Base-by-base conservation (phyloP, 1,140 invertebrate species). In the Diachasmimorpha longicaudata region DNA sequence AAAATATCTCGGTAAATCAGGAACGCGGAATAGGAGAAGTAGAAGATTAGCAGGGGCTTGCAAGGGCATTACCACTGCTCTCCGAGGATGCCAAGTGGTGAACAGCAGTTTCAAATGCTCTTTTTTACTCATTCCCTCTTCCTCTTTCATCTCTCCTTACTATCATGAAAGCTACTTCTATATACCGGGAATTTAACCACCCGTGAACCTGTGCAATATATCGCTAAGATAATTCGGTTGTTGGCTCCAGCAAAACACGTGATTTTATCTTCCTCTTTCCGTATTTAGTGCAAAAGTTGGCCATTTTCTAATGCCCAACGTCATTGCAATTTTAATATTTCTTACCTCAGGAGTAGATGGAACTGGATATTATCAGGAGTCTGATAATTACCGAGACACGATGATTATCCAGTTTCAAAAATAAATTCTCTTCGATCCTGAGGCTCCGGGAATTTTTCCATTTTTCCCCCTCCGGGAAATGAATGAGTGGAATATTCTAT, bases 161-260 rank as follows among this genome's bases (percentile, higher is more conserved):
- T 8, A 5, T 74, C 66, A 36, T 74, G 63, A 66, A 67, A 31
- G 37, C 21, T 67, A 74, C 66, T 67, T 48, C 72, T 67, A 74
- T 31, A 63, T 58, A 63, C 58, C 21, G 19, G 14, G 58, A 11
- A 63, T 31, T 63, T 63, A 63, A 63, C 58, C 58, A 63, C 58
- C 58, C 58, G 58, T 63, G 58, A 63, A 63, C 58, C 58, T 25
- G 19, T 63, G 58, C 58, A 63, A 63, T 63, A 63, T 63, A 63
- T 63, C 23, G 58, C 58, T 25, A 25, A 63, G 58, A 63, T 63
- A 63, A 63, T 63, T 63, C 58, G 23, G 58, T 63, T 63, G 58
- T 63, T 63, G 58, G 58, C 58, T 63, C 19, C 58, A 13, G 23
- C 58, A 63, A 63, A 63, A 63, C 58, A 63, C 58, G 58, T 63